Evolutionary conservation across 2,888 invertebrate genomes (phyloP), one percentile per base, ranked within the genome.

Genomic region (Temnothorax rugatulus): DNA sequence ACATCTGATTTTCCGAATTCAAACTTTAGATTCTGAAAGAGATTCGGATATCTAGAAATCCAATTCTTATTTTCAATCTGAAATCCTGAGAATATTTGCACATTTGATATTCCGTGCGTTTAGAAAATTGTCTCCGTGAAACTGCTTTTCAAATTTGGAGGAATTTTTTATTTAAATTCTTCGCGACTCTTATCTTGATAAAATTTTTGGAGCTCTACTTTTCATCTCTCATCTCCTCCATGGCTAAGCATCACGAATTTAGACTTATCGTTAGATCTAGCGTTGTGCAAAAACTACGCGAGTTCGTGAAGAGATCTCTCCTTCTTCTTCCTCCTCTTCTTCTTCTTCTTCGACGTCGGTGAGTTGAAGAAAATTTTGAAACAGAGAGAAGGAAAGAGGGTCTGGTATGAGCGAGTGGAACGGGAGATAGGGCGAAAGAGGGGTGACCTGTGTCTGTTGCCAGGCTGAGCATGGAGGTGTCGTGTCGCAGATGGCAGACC

Each of bases 401-500:
- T 79, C 79, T 79, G 47, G 7, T 59, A 71, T 57, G 77, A 57
- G 34, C 34, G 47, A 81, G 21, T 81, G 73, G 85, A 88, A 88
- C 86, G 91, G 91, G 93, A 94, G 94, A 91, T 92, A 94, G 94
- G 93, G 94, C 93, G 93, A 93, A 92, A 89, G 91, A 92, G 93
- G 92, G 93, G 94, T 94, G 94, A 94, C 93, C 91, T 93, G 94
- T 94, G 94, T 97, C 96, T 96, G 96, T 96, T 96, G 96, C 96
- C 96, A 96, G 96, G 96, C 97, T 97, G 97, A 96, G 96, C 96
- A 96, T 95, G 95, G 96, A 95, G 95, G 95, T 96, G 95, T 96
- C 95, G 95, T 96, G 96, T 96, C 97, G 96, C 98, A 99, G 98
- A 98, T 99, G 98, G 98, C 99, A 96, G 99, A 99, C 96, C 98